phyloP scores from a whole-genome alignment of 2,888 invertebrate genomes.

The Clusia tigrina region DNA sequence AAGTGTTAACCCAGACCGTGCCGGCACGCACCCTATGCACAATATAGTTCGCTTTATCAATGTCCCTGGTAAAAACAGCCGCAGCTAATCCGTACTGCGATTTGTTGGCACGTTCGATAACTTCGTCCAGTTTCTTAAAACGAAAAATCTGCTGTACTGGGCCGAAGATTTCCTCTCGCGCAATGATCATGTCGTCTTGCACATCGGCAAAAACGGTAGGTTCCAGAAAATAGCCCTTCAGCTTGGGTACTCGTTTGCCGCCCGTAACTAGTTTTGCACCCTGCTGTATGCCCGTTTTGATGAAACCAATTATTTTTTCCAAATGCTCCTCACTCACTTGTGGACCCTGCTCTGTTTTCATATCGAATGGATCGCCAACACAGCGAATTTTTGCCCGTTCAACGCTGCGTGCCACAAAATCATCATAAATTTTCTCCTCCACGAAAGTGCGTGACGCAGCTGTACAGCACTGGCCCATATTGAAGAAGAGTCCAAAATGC shows the following conservation, averaged over 20 bases:
- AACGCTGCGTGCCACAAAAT: constrained; percentile 83
- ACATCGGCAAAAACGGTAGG: constrained; percentile 92
- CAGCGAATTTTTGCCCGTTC: constrained; percentile 79
- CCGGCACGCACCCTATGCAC: constrained; percentile 82
- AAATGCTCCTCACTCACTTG: constrained; percentile 88
- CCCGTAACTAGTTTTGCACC: constrained; percentile 87
- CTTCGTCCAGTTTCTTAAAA: constrained; percentile 86
- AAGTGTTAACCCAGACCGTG: constrained; percentile 93
- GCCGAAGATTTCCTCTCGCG: constrained; percentile 91
- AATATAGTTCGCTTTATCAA: constrained; percentile 86
- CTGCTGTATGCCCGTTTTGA: constrained; percentile 81
- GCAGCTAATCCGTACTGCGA: constrained; percentile 94
- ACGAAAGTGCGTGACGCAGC: constrained; percentile 92
- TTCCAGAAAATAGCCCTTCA: constrained; percentile 81
- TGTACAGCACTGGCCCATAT: constrained; percentile 94
- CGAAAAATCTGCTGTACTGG: constrained; percentile 94
- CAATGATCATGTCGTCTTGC: constrained; percentile 83
- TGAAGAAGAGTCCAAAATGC: constrained; percentile 88
- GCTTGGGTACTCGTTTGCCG: constrained; percentile 71
- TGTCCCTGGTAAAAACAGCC: constrained; percentile 89
- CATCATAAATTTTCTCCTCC: constrained; percentile 88
- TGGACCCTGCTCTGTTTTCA: constrained; percentile 85
- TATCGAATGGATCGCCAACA: constrained; percentile 89
- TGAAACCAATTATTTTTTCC: constrained; percentile 80
- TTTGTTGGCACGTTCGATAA: constrained; percentile 87